A percentile compares a stretch with the other conserved stretches of the same genome.
These are phyloP conservation scores for Psilopogon haemacephalus DNA, from an alignment of 2,113 vertebrate genomes.

Conservation along the genomic window DNA sequence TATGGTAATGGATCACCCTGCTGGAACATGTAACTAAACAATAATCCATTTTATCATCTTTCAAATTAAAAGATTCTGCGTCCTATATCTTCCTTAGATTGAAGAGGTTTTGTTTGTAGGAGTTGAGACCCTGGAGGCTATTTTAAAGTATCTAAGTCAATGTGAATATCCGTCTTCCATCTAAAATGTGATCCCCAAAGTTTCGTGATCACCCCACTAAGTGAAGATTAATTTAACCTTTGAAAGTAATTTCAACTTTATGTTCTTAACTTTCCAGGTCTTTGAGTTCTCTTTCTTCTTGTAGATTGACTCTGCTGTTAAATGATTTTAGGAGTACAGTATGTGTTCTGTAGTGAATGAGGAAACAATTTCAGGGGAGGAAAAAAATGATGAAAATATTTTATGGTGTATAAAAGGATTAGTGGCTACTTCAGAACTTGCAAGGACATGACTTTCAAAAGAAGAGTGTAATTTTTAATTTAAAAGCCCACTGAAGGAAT, in stretches of 20 bases:
- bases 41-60: conserved; percentile 59
- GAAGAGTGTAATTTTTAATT: not conserved
- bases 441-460: not conserved
- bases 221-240: not conserved
- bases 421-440: not conserved
- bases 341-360: not conserved
- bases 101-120: not conserved
- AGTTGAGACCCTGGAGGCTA: not conserved
- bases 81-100: not conserved
- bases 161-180: not conserved
- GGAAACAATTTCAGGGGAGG: not conserved
- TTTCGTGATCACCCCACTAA: not conserved
- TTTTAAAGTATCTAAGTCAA: not conserved
- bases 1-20: conserved; percentile 22
- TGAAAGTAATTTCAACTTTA: not conserved
- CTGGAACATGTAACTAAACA: conserved; percentile 43
- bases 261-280: not conserved
- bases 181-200: not conserved
- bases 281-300: not conserved
- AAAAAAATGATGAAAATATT: not conserved
- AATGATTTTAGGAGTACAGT: not conserved
- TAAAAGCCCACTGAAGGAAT: not conserved
- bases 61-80: conserved; percentile 20
- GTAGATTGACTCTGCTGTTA: not conserved
- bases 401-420: not conserved